Evolutionary conservation across 2,113 vertebrate species (phyloP).

Genomic region (Corynorhinus townsendii): DNA sequence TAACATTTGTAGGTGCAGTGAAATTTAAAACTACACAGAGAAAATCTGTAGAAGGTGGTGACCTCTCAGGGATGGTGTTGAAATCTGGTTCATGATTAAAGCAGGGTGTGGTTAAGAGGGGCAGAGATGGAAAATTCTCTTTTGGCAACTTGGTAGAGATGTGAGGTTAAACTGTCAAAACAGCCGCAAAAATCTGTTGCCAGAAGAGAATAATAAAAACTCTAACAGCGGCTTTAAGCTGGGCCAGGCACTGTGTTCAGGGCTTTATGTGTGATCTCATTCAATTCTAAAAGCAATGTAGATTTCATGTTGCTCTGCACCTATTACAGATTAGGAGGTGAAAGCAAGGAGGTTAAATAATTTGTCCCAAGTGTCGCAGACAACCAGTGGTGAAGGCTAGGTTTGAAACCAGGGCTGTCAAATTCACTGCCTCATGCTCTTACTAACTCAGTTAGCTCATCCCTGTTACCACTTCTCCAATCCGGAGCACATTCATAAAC

Average conservation of each 20-base stretch:
- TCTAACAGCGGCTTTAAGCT: neutral
- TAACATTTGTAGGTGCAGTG: neutral
- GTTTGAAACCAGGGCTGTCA: neutral
- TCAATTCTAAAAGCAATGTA: neutral
- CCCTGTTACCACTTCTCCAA: neutral
- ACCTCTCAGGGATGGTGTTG: slow-evolving; percentile 51
- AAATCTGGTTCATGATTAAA: slow-evolving; percentile 69
- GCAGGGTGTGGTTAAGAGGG: slow-evolving; percentile 58
- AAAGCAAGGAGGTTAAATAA: neutral
- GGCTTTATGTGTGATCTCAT: neutral
- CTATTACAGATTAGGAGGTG: neutral
- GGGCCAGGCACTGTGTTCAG: neutral
- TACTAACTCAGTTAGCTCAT: neutral
- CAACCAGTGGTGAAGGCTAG: neutral
- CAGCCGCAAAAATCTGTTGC: slow-evolving; percentile 27
- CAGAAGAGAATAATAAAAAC: slow-evolving; percentile 47
- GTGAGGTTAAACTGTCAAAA: slow-evolving; percentile 48
- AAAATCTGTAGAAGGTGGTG: slow-evolving; percentile 46
- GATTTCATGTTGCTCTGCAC: neutral
- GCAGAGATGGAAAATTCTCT: slow-evolving; percentile 62
- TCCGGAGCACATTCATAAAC: neutral
- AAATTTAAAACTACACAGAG: slow-evolving; percentile 34
- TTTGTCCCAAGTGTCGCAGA: neutral
- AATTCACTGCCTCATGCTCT: neutral
- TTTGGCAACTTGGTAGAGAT: slow-evolving; percentile 55